Conservation (phyloP, 2,797 vertebrate genomes). For the Eulemur mongoz region DNA sequence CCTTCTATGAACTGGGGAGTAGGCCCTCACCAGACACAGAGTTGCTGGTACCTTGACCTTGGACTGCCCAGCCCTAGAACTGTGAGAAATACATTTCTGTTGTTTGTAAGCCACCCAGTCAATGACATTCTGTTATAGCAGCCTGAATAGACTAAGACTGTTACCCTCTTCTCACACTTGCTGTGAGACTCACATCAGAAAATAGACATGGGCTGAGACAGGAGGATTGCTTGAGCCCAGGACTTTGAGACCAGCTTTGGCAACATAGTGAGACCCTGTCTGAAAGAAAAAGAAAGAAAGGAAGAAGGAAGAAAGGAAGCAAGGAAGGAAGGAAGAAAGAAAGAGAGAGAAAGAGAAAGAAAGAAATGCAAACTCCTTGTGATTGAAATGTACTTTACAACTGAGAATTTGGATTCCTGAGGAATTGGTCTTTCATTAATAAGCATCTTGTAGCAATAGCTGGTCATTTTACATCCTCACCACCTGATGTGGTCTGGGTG, state of each 20-base stretch:
- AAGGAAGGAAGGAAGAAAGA: no score
- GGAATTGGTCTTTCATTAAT: not conserved
- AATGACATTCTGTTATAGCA: not conserved
- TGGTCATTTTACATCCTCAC: not conserved
- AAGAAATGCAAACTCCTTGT: not conserved
- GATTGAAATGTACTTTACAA: not conserved
- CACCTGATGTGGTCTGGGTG: not conserved
- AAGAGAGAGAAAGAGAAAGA: not conserved
- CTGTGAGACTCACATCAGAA: not conserved
- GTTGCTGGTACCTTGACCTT: not conserved
- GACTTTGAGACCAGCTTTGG: not conserved
- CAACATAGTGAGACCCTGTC: not conserved
- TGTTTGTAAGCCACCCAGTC: not conserved
- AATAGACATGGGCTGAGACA: not conserved
- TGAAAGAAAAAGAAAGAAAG: not conserved
- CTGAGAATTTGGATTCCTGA: not conserved
- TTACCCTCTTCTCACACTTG: not conserved
- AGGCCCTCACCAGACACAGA: not conserved
- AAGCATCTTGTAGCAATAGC: not conserved
- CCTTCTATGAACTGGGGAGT: not conserved
- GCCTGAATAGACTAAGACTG: not conserved
- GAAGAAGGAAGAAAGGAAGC: no score
- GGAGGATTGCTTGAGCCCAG: not conserved
- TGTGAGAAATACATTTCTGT: not conserved
- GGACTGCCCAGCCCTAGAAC: not conserved